Evolutionary conservation across 2,113 vertebrate genomes (phyloP), one percentile per base, ranked within the genome.

Genomic region (Entomyzon cyanotis): DNA sequence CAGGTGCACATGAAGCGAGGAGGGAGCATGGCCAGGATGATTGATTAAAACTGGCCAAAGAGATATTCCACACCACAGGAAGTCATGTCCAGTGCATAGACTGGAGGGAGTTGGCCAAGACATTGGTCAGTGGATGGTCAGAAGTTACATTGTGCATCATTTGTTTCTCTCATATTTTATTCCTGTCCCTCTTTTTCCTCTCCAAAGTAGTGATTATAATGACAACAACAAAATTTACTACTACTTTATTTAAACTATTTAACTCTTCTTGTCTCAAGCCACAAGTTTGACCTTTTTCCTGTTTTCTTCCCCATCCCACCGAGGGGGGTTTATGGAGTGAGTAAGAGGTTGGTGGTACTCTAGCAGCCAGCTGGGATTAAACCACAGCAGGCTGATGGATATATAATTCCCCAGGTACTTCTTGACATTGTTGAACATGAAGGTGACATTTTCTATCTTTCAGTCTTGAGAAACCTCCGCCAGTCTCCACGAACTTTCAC

Each of bases 21-120:
- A 87, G 56, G 10, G 39, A 87, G 23, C 8, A 39, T 4, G 9
- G 33, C 46, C 64, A 69, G 39, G 15, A 25, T n/a, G 56, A n/a
- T 12, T 0, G 0, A 52, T 11, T 33, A 12, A 69, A 24, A 44
- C 27, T 19, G 39, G 7, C 41, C 47, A 70, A 47, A 70, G 24
- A 19, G 10, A 30, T 63, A 47, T 49, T 71, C 24, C 9, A n/a
- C 49, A 63, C 11, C 12, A 46, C 13, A 41, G 41, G 55, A 63
- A 11, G 17, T 49, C 21, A 31, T 0, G 0, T 47, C 19, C 20
- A 30, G 20, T 35, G 47, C 11, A 22, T 47, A 47, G 46, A 47
- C 46, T 47, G 49, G 49, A 50, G 47, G 23, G 42, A 16, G 42
- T 11, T 42, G 15, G 42, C 42, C 42, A 42, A 42, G 13, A 17